A percentile compares a stretch with the other conserved stretches of the same genome.
Evolutionary conservation across 2,797 vertebrate genomes (phyloP).

Genomic region (Diglossa cyanea): DNA sequence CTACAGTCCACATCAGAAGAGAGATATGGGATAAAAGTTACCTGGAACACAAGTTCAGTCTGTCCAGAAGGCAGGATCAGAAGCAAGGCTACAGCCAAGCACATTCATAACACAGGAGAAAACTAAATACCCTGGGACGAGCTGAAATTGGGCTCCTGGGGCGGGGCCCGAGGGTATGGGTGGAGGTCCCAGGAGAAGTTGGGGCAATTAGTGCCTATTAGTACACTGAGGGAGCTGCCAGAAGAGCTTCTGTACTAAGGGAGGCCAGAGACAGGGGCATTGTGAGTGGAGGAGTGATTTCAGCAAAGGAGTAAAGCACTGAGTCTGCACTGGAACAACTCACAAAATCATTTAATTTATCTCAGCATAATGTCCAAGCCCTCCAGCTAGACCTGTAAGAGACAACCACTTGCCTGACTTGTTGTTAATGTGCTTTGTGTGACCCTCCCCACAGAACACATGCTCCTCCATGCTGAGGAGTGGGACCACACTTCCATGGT

Average conservation of each 20-base stretch:
- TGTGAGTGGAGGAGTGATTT: neutral
- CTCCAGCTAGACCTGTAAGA: neutral
- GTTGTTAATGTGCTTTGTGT: neutral
- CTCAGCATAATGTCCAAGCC: neutral
- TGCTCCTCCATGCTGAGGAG: neutral
- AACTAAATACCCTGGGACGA: neutral
- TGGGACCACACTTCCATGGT: neutral
- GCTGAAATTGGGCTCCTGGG: neutral
- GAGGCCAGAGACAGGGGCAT: neutral
- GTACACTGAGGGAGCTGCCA: neutral
- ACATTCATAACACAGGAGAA: rapidly evolving
- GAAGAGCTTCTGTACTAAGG: neutral
- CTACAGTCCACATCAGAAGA: neutral
- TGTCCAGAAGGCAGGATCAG: neutral
- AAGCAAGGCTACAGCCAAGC: neutral
- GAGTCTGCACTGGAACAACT: neutral
- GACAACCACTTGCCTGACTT: neutral
- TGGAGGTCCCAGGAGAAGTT: neutral
- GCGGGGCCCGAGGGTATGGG: rapidly evolving
- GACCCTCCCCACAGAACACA: neutral
- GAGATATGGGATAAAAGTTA: neutral
- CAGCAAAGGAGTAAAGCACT: neutral
- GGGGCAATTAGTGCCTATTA: neutral
- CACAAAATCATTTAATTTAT: neutral
- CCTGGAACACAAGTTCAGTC: neutral